Evolutionary conservation across 1,140 invertebrate species (phyloP).

Genomic region (Heliothis virescens): DNA sequence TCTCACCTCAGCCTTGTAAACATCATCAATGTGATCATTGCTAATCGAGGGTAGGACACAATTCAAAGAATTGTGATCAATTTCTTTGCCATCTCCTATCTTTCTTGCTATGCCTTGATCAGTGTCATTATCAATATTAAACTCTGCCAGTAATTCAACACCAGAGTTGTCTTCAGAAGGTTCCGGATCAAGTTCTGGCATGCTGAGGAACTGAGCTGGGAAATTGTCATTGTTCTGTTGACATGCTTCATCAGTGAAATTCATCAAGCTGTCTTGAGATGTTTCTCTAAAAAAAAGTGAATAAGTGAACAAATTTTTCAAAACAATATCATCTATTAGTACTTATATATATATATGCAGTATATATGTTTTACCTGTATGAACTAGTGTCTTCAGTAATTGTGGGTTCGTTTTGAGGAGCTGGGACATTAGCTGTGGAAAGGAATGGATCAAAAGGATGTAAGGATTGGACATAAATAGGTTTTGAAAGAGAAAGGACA

Average conservation of each 20-base stretch:
- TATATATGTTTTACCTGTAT: slow-evolving; percentile 51
- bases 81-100: slow-evolving; percentile 55
- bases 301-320: too few species aligned
- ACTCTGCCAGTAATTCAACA: slow-evolving; percentile 74
- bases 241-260: slow-evolving; percentile 67
- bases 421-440: slow-evolving; percentile 45
- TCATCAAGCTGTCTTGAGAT: slow-evolving; percentile 68
- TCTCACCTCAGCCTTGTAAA: slow-evolving; percentile 68
- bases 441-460: slow-evolving; percentile 54
- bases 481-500: slow-evolving; percentile 51
- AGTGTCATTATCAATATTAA: slow-evolving; percentile 72
- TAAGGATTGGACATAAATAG: slow-evolving; percentile 46
- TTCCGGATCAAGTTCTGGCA: slow-evolving; percentile 76
- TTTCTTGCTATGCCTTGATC: slow-evolving; percentile 64
- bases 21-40: slow-evolving; percentile 77
- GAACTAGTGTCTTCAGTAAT: slow-evolving; percentile 22
- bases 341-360: background rate
- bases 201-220: slow-evolving; percentile 70
- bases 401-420: slow-evolving; percentile 28
- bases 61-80: slow-evolving; percentile 73
- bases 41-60: slow-evolving; percentile 80
- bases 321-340: too few species aligned
- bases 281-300: slow-evolving; percentile 56
- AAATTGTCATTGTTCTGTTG: slow-evolving; percentile 70
- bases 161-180: slow-evolving; percentile 61